Evolutionary conservation across 2,797 vertebrate genomes (phyloP).

Genomic region (Cheracebus regulus): DNA sequence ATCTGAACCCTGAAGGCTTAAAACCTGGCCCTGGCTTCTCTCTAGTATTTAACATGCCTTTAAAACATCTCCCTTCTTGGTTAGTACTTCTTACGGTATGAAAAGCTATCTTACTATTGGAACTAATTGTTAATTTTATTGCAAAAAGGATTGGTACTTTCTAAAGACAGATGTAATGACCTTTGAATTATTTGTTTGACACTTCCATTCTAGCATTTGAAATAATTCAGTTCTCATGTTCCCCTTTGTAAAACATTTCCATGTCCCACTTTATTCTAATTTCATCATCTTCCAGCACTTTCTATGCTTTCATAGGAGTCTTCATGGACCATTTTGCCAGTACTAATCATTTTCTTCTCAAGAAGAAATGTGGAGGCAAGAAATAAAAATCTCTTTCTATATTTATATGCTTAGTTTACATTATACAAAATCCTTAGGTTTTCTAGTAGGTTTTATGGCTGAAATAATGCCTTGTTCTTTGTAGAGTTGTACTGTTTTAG

Average conservation of each 20-base stretch:
- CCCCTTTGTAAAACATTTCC: neutral
- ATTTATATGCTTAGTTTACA: neutral
- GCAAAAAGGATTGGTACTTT: neutral
- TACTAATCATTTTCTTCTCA: neutral
- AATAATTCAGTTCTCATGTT: neutral
- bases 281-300: neutral
- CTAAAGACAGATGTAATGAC: neutral
- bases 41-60: neutral
- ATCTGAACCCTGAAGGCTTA: neutral
- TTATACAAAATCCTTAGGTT: neutral
- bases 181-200: neutral
- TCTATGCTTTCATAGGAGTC: neutral
- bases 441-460: neutral
- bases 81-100: neutral
- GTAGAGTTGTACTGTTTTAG: neutral
- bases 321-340: neutral
- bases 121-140: neutral
- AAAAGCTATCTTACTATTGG: neutral
- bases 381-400: neutral
- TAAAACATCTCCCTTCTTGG: neutral
- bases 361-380: neutral
- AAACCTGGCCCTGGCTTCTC: neutral
- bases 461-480: neutral
- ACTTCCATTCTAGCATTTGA: neutral
- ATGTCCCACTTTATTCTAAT: neutral